Percentiles rank a stretch among this genome's conserved stretches.
Conservation (phyloP, 2,888 invertebrate species). For the Tipula vernalis region DNA sequence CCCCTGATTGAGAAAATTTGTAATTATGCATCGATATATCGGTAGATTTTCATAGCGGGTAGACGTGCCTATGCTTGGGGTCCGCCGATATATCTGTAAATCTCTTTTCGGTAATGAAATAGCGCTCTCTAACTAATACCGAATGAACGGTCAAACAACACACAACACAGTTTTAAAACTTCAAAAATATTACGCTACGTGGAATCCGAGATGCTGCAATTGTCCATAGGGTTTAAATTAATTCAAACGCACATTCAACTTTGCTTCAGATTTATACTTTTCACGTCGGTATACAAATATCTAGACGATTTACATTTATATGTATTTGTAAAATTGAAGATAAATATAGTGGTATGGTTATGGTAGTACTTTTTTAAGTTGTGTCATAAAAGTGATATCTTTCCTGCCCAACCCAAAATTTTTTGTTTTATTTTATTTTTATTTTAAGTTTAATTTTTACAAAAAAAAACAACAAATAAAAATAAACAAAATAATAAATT, state of each 20-base stretch:
- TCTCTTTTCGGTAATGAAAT: too few relatives aligned
- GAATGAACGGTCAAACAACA: too few relatives aligned
- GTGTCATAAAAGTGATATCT: slow-evolving; percentile 9
- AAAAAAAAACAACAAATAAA: neutral
- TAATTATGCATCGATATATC: too few relatives aligned
- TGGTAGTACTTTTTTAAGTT: neutral
- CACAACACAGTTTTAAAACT: too few relatives aligned
- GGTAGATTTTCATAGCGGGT: too few relatives aligned
- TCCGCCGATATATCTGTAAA: too few relatives aligned
- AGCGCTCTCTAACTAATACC: too few relatives aligned
- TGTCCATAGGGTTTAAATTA: neutral
- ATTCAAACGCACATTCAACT: neutral
- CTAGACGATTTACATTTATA: neutral
- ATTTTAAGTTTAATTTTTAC: neutral
- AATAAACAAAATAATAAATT: neutral
- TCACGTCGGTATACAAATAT: neutral
- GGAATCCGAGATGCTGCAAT: too few relatives aligned
- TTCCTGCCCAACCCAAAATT: slow-evolving; percentile 8
- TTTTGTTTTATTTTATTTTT: slow-evolving; percentile 7
- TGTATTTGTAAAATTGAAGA: neutral
- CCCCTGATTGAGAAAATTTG: too few relatives aligned
- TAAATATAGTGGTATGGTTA: neutral
- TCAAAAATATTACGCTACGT: too few relatives aligned
- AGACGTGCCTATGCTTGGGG: too few relatives aligned
- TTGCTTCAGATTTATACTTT: neutral